phyloP scores from a whole-genome alignment of 2,888 invertebrate species.

The Xestoiulus laeticollis region DNA sequence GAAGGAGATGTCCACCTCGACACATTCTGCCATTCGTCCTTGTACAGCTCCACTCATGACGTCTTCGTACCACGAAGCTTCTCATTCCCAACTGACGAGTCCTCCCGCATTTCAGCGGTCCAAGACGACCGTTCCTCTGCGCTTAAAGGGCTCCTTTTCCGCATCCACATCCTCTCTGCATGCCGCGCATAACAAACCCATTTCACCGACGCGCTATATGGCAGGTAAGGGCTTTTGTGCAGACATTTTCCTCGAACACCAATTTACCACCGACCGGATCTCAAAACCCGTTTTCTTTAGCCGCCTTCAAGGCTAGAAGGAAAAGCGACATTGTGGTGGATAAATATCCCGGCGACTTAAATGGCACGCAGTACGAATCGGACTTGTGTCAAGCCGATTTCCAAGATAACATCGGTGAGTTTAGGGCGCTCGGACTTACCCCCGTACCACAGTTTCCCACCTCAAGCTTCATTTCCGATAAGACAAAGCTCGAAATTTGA shows the following conservation, averaged over 20 bases:
- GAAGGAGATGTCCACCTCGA: conserved; percentile 56
- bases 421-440: no score
- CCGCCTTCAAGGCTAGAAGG: not conserved
- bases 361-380: not conserved
- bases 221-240: not conserved
- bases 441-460: no score
- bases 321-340: not conserved
- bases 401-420: not conserved
- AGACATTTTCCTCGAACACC: no score
- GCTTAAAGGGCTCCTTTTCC: not conserved
- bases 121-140: not conserved
- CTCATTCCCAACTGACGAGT: conserved; percentile 1
- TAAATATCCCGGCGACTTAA: not conserved
- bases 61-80: not conserved
- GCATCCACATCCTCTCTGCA: not conserved
- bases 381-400: not conserved
- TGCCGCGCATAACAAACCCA: not conserved
- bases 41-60: not conserved
- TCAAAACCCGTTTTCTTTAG: not conserved
- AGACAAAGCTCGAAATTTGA: no score
- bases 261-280: not conserved
- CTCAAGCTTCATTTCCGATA: no score
- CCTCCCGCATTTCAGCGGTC: not conserved
- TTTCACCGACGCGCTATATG: not conserved
- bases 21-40: not conserved